These are phyloP conservation scores for Tillus elongatus DNA, from an alignment of 2,888 invertebrate genomes.

Conservation along the genomic window DNA sequence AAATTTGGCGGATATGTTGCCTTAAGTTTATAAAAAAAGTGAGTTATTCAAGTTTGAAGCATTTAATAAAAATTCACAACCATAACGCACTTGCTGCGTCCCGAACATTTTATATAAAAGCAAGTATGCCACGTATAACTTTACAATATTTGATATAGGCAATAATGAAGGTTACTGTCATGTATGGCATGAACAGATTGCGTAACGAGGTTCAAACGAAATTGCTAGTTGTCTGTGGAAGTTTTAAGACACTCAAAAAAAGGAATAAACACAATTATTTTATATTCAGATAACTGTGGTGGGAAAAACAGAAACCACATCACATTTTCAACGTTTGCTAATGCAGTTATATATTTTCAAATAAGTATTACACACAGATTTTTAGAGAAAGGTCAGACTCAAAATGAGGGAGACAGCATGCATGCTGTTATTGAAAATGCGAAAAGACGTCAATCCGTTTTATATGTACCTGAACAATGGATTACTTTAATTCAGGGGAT, in stretches of 20 bases:
- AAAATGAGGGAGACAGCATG: conserved; percentile 17
- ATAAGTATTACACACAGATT: conserved; percentile 11
- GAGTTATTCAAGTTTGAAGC: no score
- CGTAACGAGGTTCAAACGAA: conserved; percentile 16
- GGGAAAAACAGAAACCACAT: conserved; percentile 16
- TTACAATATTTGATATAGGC: conserved; percentile 6
- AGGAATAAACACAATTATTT: conserved; percentile 13
- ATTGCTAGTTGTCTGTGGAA: conserved; percentile 14
- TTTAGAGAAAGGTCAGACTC: conserved; percentile 15
- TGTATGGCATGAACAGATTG: conserved; percentile 9
- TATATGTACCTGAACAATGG: conserved; percentile 17
- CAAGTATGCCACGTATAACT: conserved; percentile 10
- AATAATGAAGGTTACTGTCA: conserved; percentile 5
- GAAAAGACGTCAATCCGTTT: conserved; percentile 12
- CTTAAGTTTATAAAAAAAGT: no score
- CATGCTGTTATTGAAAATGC: conserved; percentile 16
- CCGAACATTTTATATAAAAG: no score
- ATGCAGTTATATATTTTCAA: conserved; percentile 6
- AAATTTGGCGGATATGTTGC: no score
- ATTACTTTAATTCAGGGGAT: no score
- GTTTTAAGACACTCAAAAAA: conserved; percentile 10
- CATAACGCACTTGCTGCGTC: neutral
- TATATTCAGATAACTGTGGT: no score
- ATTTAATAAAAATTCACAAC: no score
- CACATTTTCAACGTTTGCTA: conserved; percentile 14